Conservation (phyloP, 1,140 invertebrate genomes). For the Metaphire vulgaris region DNA sequence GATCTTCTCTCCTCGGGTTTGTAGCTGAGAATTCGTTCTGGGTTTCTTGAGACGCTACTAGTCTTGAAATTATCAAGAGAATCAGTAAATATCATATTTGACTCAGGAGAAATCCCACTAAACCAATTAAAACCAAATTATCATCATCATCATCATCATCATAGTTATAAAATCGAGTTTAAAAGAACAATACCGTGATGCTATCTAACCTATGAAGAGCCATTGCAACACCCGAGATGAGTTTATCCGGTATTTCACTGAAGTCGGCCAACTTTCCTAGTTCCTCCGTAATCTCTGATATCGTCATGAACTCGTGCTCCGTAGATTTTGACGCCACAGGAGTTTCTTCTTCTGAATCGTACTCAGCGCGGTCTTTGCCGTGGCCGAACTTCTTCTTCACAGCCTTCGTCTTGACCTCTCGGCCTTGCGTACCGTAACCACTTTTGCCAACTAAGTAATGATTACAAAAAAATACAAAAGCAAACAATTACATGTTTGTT, state of each 20-base stretch:
- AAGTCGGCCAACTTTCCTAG: conserved; percentile 58
- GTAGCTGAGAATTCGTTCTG: no score
- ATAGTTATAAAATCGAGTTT: background rate
- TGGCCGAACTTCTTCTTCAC: conserved; percentile 64
- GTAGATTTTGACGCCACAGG: conserved; percentile 42
- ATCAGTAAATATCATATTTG: no score
- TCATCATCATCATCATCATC: background rate
- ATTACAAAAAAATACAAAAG: conserved; percentile 13
- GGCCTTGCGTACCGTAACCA: conserved; percentile 81
- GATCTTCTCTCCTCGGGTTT: no score
- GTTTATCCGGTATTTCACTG: conserved; percentile 53
- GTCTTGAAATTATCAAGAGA: no score
- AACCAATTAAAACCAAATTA: background rate
- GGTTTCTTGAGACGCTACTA: no score
- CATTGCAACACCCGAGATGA: conserved; percentile 49
- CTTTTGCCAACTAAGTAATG: conserved; percentile 62
- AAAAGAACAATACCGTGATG: background rate
- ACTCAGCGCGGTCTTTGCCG: conserved; percentile 57
- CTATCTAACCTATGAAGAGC: conserved; percentile 45
- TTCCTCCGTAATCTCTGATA: conserved; percentile 63
- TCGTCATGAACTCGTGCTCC: conserved; percentile 60
- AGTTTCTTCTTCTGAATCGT: conserved; percentile 48
- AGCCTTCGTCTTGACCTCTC: conserved; percentile 91
- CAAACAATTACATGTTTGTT: conserved; percentile 44
- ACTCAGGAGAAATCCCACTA: no score